Base-by-base conservation (phyloP, 2,888 invertebrate genomes). In the Aleiodes leptofemur region DNA sequence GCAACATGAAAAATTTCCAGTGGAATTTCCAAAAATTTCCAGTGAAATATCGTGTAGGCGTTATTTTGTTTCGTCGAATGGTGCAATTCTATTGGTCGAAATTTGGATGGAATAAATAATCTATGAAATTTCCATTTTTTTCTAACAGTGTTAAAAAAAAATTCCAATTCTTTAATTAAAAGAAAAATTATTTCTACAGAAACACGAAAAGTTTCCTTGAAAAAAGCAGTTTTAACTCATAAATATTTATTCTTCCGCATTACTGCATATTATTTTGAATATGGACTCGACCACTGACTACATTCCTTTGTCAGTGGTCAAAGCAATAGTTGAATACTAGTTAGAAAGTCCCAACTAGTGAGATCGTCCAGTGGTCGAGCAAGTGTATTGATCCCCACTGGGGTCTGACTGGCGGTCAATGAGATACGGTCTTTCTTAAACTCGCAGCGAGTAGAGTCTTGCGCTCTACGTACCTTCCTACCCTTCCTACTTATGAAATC, bases 351-450 rank as follows among this genome's bases (percentile, higher is more conserved):
- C 43, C 61, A 56, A 64, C 11, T 68, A 77, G 73, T 73, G 72
- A 74, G 74, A 76, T 72, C 73, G 76, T 71, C 73, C 72, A 56
- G 48, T 59, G 11, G 70, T 53, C 75, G 70, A 71, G 48, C 38
- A 16, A 73, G 79, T 81, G 85, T 86, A 86, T 86, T 82, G 86
- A 86, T 86, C 85, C 85, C 82, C 80, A 74, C 13, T 50, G 34
- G 68, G 76, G 73, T 56, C 78, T 86, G 88, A 88, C 88, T 88
- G 85, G 83, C 87, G 88, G 87, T 88, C 88, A 88, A 88, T 88
- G 87, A 88, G 88, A 88, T 88, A 88, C 88, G 86, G 87, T 85
- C 83, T 86, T 82, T 83, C 85, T 83, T 82, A 79, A 76, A 80
- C 76, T 74, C n/a, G 50, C 31, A 71, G 72, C 73, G 55, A 3